Conservation (phyloP, 23 tunicate genomes). For the Botrylloides violaceus region DNA sequence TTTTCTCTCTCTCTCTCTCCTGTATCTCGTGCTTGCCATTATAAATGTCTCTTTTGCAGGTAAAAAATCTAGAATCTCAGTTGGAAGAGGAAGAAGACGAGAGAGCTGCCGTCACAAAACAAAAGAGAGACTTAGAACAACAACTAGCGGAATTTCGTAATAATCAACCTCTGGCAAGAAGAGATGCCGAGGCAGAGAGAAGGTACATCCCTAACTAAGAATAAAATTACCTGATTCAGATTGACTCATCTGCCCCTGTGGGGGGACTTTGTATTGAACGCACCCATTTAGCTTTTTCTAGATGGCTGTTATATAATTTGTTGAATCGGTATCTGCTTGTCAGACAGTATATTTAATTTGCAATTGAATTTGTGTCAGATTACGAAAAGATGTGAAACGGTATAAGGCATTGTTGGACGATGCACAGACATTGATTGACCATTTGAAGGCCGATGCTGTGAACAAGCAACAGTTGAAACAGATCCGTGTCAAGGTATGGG, state of each 20-base stretch:
- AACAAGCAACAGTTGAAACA: constrained; percentile 82
- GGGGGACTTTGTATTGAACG: too few relatives aligned
- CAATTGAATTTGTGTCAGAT: too few relatives aligned
- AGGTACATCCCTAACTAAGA: too few relatives aligned
- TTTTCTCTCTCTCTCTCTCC: neutral
- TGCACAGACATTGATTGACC: constrained; percentile 91
- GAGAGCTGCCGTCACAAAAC: constrained; percentile 37
- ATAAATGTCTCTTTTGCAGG: constrained; percentile 13
- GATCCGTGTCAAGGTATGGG: constrained; percentile 67
- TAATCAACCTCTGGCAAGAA: constrained; percentile 12
- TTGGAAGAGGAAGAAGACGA: constrained; percentile 89
- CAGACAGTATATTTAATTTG: too few relatives aligned
- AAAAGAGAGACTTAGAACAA: constrained; percentile 63
- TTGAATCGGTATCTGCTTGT: too few relatives aligned
- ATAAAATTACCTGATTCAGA: too few relatives aligned
- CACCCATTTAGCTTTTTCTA: too few relatives aligned
- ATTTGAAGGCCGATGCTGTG: constrained; percentile 70
- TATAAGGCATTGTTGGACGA: constrained; percentile 87
- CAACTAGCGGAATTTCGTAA: constrained; percentile 33
- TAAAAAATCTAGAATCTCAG: constrained; percentile 78
- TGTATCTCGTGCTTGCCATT: neutral
- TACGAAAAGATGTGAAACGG: constrained; percentile 66
- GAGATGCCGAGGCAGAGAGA: constrained; percentile 26
- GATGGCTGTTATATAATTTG: too few relatives aligned
- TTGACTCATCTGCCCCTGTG: too few relatives aligned